Base-by-base conservation (phyloP, 37 sponge, comb jelly and placozoan genomes). In the Oopsacas minuta region DNA sequence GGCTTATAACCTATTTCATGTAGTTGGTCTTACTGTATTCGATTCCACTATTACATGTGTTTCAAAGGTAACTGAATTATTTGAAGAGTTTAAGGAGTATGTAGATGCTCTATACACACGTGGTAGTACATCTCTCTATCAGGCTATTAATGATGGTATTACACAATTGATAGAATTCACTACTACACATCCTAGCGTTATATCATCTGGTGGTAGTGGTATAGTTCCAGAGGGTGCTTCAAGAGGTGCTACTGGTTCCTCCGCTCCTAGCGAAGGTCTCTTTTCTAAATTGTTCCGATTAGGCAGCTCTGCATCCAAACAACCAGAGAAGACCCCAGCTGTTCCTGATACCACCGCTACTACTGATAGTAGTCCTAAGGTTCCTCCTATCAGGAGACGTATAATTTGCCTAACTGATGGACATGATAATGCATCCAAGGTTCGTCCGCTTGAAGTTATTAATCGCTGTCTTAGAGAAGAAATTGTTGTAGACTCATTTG, bases 371-470 rank as follows among this genome's bases (percentile, higher is more conserved):
- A 3, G 1, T 34, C 75, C 75, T 5, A 34, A n/a, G 3, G 75
- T 61, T 7, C 32, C 75, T 25, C 75, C 75, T 12, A 12, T 61
- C 30, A 10, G 75, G 22, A 37, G 81, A 17, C n/a, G 86, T 1
- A 37, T 85, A 8, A 37, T 85, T 15, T 85, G 86, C 34, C 81
- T 85, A 1, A 38, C 86, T 5, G 86, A 85, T 61, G 86, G 86
- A 20, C 39, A 75, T 12, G 86, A 86, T 36, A 86, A 86, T 81
- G 82, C 34, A 35, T 86, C 86, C 39, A 81, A 28, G 7, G 10
- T 28, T 75, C 35, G 37, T 0, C 86, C 86, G 25, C 82, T 39
- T 36, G 39, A 38, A 35, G 82, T 86, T 3, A 23, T 38, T 1
- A 86, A 81, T 1, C 39, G 81, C 34, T 39, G 81, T n/a, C 82